A percentile compares a stretch with the other conserved stretches of the same genome.
phyloP scores from a whole-genome alignment of 2,888 invertebrate genomes.

The Folsomia manolachei region DNA sequence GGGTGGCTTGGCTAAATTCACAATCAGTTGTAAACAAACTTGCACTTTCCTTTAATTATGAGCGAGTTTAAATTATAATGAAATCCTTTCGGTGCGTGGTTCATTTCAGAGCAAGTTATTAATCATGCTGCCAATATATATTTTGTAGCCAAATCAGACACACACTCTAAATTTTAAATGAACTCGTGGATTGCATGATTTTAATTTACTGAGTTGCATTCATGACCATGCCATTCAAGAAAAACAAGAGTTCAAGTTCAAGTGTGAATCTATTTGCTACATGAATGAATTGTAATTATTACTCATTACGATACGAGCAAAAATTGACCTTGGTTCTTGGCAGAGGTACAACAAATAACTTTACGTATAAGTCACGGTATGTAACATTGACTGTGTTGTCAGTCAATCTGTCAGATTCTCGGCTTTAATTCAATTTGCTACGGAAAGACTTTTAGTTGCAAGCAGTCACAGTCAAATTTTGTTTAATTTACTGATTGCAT shows the following conservation, averaged over 20 bases:
- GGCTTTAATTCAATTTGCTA: no score
- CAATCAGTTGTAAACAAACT: neutral
- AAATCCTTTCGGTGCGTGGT: no score
- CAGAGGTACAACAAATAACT: neutral
- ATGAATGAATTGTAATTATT: neutral
- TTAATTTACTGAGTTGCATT: neutral
- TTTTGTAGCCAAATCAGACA: no score
- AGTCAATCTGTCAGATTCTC: no score
- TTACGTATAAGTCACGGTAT: no score
- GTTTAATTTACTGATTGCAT: no score
- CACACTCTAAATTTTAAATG: neutral
- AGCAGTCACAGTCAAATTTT: no score
- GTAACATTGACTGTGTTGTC: no score
- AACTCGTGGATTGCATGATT: no score
- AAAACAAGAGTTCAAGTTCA: constrained; percentile 8
- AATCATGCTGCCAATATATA: neutral
- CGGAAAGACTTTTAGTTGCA: no score
- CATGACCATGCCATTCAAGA: neutral
- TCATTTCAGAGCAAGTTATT: neutral
- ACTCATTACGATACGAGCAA: neutral
- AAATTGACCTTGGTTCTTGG: constrained; percentile 1
- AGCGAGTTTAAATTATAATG: neutral
- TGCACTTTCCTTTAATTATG: neutral
- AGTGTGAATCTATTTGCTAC: neutral
- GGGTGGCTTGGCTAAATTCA: no score